These are phyloP conservation scores for Bombus affinis DNA, from an alignment of 1,140 invertebrate species.

Conservation along the genomic window DNA sequence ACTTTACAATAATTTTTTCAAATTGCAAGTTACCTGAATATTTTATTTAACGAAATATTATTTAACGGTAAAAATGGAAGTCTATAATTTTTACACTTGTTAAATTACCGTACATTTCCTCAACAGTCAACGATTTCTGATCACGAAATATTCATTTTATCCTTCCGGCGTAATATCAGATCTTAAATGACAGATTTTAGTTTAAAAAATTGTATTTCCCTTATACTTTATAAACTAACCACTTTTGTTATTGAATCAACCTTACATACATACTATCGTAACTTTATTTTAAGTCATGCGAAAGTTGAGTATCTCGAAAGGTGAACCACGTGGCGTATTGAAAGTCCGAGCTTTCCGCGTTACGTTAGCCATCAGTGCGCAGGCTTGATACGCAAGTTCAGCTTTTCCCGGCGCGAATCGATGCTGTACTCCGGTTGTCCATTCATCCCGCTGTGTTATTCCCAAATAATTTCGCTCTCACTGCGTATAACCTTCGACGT, in stretches of 20 bases:
- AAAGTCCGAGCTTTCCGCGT: slow-evolving; percentile 69
- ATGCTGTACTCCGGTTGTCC: slow-evolving; percentile 68
- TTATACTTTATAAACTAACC: not conserved
- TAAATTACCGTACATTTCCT: not conserved
- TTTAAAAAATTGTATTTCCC: not conserved
- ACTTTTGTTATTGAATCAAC: not conserved
- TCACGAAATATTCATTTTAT: not conserved
- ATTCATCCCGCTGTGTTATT: slow-evolving; percentile 59
- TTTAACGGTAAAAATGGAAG: not conserved
- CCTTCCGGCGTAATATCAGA: not conserved
- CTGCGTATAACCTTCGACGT: not conserved
- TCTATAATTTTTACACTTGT: not conserved
- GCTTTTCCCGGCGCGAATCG: slow-evolving; percentile 69
- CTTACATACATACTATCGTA: not conserved
- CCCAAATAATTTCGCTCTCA: slow-evolving; percentile 28
- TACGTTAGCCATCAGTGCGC: slow-evolving; percentile 60
- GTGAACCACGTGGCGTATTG: slow-evolving; percentile 58
- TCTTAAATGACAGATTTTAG: not conserved
- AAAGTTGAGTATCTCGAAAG: not conserved
- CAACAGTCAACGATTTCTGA: not conserved
- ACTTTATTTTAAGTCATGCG: slow-evolving; percentile 1
- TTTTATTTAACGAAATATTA: not conserved
- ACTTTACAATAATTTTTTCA: not conserved
- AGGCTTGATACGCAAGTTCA: slow-evolving; percentile 64
- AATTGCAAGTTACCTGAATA: not conserved